A percentile compares a stretch with the other conserved stretches of the same genome.
Conservation (phyloP, 2,797 vertebrate genomes). For the Anisognathus igniventris region DNA sequence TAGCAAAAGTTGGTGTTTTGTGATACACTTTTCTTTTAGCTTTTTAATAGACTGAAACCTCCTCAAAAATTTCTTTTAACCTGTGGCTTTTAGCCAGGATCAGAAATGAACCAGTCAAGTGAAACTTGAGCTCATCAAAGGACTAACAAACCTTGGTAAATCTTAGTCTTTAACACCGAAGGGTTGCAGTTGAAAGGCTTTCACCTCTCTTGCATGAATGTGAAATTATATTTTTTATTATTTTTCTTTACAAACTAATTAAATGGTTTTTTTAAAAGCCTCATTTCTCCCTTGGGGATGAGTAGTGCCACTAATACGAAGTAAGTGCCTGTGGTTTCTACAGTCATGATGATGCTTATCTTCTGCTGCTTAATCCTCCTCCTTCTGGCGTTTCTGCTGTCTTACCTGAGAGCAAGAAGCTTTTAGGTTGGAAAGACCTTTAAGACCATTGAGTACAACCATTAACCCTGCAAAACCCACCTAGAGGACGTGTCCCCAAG, state of each 20-base stretch:
- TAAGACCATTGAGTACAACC: background rate
- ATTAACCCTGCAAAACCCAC: background rate
- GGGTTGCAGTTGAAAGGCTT: background rate
- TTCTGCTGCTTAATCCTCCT: background rate
- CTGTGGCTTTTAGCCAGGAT: background rate
- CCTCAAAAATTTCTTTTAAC: background rate
- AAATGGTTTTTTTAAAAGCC: rapidly evolving
- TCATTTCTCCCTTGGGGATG: rapidly evolving
- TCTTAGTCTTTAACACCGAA: background rate
- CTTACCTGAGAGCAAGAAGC: background rate
- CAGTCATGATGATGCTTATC: background rate
- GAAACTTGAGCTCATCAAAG: background rate
- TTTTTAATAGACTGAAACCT: background rate
- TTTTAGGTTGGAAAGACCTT: background rate
- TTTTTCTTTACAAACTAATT: background rate
- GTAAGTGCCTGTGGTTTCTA: background rate
- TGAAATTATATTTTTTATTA: background rate
- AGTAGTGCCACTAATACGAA: background rate
- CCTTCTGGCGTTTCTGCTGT: background rate
- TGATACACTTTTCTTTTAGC: background rate
- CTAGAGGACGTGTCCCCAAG: background rate
- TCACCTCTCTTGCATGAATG: background rate
- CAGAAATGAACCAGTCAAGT: background rate
- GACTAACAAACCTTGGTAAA: background rate
- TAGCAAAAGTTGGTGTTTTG: background rate